These are phyloP conservation scores for Plestiodon gilberti DNA, from an alignment of 2,113 vertebrate genomes.

Conservation along the genomic window DNA sequence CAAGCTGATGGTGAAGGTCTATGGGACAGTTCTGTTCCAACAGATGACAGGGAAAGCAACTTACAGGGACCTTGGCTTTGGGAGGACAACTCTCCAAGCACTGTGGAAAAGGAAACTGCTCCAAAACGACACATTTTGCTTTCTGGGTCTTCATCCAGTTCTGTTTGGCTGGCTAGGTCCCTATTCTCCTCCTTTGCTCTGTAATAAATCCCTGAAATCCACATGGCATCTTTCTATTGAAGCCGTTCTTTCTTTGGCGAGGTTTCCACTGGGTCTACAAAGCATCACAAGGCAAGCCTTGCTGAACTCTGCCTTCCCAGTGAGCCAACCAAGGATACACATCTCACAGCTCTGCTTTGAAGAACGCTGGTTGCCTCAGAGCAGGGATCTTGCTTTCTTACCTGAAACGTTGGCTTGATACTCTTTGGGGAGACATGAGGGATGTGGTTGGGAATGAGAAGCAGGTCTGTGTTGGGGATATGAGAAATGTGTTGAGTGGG, in stretches of 20 bases:
- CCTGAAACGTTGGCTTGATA: background rate
- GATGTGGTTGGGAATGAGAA: background rate
- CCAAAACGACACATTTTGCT: background rate
- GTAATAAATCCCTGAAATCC: background rate
- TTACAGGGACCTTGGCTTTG: background rate
- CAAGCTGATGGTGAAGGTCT: background rate
- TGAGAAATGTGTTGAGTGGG: slow-evolving; percentile 1
- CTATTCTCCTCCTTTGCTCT: background rate
- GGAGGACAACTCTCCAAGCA: background rate
- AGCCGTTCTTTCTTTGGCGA: background rate
- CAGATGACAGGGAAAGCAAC: background rate
- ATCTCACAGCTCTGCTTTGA: background rate
- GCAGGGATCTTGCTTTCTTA: background rate
- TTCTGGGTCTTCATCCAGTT: background rate
- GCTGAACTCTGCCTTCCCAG: background rate
- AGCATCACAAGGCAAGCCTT: background rate
- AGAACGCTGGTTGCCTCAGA: background rate
- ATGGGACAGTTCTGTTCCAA: background rate
- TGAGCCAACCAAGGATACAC: background rate
- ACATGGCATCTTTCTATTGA: background rate
- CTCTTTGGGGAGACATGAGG: background rate
- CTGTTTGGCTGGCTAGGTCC: background rate
- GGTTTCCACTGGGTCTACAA: background rate
- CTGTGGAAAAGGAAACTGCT: background rate
- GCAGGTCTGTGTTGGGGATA: slow-evolving; percentile 9